Percentiles rank a stretch among this genome's conserved stretches.
These are phyloP conservation scores for Scolopax mira DNA, from an alignment of 2,113 vertebrate species.

Conservation along the genomic window DNA sequence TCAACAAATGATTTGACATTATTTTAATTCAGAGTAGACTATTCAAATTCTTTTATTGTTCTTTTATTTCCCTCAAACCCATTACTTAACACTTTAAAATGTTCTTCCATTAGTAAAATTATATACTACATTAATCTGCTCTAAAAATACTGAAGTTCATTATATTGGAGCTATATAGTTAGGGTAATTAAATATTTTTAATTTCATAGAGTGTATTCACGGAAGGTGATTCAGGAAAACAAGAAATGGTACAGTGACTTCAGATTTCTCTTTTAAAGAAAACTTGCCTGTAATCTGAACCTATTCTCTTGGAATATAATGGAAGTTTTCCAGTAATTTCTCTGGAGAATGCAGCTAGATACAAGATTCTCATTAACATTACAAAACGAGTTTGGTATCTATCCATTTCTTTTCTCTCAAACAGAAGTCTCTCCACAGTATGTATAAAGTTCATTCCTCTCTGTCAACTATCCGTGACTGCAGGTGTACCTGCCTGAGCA, in stretches of 20 bases:
- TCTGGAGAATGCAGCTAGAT: not conserved
- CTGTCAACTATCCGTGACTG: not conserved
- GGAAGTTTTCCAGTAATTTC: not conserved
- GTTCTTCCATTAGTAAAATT: not conserved
- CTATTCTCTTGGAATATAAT: not conserved
- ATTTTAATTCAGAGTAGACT: not conserved
- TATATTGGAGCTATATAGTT: not conserved
- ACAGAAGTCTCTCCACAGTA: not conserved
- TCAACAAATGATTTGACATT: not conserved
- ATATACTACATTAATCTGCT: slow-evolving; percentile 10
- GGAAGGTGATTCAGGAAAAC: not conserved
- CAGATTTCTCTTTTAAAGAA: not conserved
- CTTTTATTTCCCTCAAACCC: not conserved
- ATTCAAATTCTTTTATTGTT: not conserved
- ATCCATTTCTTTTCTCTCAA: not conserved
- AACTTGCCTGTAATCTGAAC: not conserved
- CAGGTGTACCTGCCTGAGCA: not conserved
- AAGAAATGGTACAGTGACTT: not conserved
- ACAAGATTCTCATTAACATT: not conserved
- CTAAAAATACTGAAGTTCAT: not conserved
- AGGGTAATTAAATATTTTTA: slow-evolving; percentile 35
- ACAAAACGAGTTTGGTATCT: not conserved
- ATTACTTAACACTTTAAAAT: slow-evolving; percentile 2
- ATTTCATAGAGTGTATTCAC: not conserved
- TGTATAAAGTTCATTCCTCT: not conserved